phyloP scores from a whole-genome alignment of 2,113 vertebrate species.

The Calonectris borealis region DNA sequence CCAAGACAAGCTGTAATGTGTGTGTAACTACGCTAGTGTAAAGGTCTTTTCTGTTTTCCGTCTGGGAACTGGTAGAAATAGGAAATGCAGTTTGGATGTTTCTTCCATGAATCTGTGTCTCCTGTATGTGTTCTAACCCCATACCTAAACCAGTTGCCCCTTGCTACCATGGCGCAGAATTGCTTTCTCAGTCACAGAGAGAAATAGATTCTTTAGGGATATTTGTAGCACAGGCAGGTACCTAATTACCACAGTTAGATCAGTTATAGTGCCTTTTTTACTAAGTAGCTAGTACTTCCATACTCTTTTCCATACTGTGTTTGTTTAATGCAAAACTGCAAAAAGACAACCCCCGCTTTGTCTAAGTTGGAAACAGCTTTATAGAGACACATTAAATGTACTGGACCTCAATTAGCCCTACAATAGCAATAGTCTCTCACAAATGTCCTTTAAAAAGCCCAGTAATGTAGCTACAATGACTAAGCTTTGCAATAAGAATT shows the following conservation, averaged over 20 bases:
- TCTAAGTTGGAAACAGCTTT: not conserved
- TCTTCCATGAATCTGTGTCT: not conserved
- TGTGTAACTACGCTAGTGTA: not conserved
- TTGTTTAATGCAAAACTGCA: not conserved
- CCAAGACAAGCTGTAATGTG: not conserved
- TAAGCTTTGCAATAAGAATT: conserved; percentile 34
- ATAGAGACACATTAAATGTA: not conserved
- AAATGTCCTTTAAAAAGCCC: not conserved
- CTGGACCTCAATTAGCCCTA: not conserved
- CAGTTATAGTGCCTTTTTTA: conserved; percentile 29
- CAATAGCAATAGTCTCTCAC: conserved; percentile 32
- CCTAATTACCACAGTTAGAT: not conserved
- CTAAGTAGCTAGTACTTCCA: not conserved
- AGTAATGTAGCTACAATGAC: not conserved
- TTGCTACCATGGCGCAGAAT: not conserved
- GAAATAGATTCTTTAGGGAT: not conserved
- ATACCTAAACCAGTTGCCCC: not conserved
- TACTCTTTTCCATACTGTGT: not conserved
- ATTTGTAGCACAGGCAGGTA: not conserved
- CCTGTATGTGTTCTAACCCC: not conserved
- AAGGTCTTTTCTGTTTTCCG: not conserved
- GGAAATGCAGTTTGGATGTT: not conserved
- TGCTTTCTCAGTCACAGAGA: not conserved
- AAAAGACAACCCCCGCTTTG: not conserved
- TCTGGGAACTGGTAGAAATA: not conserved